These are phyloP conservation scores for Glaucomys volans DNA, from an alignment of 2,113 vertebrate species.

Conservation along the genomic window DNA sequence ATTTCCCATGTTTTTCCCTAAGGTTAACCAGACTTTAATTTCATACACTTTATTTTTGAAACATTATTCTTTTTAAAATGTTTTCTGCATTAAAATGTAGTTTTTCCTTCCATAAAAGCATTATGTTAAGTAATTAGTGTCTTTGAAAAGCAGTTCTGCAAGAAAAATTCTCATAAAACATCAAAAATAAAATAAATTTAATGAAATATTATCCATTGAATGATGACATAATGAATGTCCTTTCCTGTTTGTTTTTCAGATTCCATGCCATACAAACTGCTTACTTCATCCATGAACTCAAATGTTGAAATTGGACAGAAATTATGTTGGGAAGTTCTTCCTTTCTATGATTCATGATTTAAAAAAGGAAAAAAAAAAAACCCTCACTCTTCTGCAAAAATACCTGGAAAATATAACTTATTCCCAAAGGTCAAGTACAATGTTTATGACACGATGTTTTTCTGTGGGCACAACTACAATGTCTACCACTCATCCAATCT, in stretches of 20 bases:
- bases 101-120: background rate
- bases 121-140: background rate
- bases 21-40: background rate
- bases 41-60: background rate
- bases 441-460: background rate
- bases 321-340: background rate
- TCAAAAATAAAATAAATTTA: background rate
- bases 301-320: background rate
- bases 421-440: background rate
- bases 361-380: background rate
- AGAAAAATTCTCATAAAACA: background rate
- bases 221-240: background rate
- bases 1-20: background rate
- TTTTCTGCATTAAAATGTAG: background rate
- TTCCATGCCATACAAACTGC: background rate
- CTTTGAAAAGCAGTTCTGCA: background rate
- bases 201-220: background rate
- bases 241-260: background rate
- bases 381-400: background rate
- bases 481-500: background rate
- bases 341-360: background rate
- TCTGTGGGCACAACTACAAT: background rate
- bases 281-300: background rate
- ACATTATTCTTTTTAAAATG: background rate
- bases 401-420: background rate